A percentile compares a stretch with the other conserved stretches of the same genome.
phyloP scores from a whole-genome alignment of 2,797 vertebrate species.

The Fundulus diaphanus region DNA sequence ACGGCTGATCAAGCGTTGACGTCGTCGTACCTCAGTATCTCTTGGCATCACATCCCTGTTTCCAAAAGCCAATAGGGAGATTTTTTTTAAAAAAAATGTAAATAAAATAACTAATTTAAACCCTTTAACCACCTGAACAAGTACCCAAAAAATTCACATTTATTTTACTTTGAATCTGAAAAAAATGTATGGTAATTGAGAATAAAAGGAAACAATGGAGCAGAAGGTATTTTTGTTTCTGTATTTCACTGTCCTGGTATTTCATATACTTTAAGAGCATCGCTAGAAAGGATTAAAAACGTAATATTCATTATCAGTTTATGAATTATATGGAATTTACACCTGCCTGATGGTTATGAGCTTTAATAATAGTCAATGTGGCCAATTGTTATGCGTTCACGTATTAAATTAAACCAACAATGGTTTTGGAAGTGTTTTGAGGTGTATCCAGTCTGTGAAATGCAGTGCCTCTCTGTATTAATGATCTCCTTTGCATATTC shows the following conservation, averaged over 20 bases:
- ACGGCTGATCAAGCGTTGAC: slow-evolving; percentile 35
- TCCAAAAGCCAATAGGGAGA: neutral
- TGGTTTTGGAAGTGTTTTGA: neutral
- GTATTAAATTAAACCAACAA: neutral
- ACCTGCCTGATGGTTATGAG: neutral
- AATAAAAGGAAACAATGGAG: neutral
- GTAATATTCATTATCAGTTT: neutral
- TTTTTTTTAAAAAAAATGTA: neutral
- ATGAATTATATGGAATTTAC: neutral
- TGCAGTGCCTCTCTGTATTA: neutral
- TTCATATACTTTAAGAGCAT: neutral
- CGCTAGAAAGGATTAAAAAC: neutral
- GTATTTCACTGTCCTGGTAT: neutral
- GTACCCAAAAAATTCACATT: neutral
- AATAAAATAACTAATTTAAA: neutral
- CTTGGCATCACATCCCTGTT: slow-evolving; percentile 31
- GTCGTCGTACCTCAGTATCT: slow-evolving; percentile 33
- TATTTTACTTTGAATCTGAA: too few species aligned
- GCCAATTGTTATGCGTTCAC: neutral
- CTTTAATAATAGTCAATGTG: neutral
- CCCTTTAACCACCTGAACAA: neutral
- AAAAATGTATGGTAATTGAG: neutral
- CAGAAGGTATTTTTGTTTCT: neutral
- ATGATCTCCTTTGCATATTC: neutral
- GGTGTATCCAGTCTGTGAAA: neutral